Evolutionary conservation across 2,888 invertebrate genomes (phyloP).

Genomic region (Lepidocyrtoides sp.): DNA sequence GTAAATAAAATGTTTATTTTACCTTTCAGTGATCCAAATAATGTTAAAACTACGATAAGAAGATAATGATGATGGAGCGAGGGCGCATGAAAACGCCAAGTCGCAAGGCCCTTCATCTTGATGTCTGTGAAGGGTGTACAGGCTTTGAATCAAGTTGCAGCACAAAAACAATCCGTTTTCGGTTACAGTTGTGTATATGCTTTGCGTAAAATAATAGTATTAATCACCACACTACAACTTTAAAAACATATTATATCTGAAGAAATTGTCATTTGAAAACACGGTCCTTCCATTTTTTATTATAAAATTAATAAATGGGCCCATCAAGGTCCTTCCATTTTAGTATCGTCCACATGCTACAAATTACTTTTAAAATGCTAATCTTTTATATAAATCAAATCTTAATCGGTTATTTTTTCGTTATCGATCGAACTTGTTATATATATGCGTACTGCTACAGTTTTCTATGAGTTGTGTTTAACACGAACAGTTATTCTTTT

Average conservation of each 20-base stretch:
- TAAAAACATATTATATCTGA: neutral
- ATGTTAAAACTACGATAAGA: conserved; percentile 55
- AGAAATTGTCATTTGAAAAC: conserved; percentile 4
- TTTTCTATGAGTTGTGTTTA: no score
- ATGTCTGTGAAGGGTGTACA: neutral
- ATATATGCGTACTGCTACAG: neutral
- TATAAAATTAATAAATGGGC: no score
- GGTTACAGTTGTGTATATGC: neutral
- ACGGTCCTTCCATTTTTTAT: no score
- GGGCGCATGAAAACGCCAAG: conserved; percentile 54
- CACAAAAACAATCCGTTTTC: conserved; percentile 18
- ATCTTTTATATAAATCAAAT: no score
- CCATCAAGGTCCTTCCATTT: conserved; percentile 57
- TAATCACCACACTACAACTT: neutral
- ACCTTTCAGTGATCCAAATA: conserved; percentile 77
- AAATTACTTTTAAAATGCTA: neutral
- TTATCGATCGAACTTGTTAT: conserved; percentile 15
- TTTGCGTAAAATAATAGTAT: no score
- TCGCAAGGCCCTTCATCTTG: conserved; percentile 71
- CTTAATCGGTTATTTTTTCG: conserved; percentile 1
- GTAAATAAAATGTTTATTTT: conserved; percentile 21
- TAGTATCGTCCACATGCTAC: conserved; percentile 2
- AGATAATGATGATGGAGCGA: conserved; percentile 50
- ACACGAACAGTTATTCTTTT: no score
- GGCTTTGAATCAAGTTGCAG: neutral